phyloP scores from a whole-genome alignment of 2,888 invertebrate species.

The Dolichomitus sp. region DNA sequence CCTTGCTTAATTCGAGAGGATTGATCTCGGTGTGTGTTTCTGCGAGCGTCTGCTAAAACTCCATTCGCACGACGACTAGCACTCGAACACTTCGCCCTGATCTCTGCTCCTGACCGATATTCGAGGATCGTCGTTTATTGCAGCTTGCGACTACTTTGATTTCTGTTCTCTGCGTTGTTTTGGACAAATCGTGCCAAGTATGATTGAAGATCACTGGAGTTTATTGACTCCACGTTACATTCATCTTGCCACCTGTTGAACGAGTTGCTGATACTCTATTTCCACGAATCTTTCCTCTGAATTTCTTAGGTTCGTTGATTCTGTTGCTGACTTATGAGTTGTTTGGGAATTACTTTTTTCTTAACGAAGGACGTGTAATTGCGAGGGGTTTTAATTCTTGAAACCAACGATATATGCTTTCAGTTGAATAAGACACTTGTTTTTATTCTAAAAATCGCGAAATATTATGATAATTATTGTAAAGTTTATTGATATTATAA shows the following conservation, averaged over 20 bases:
- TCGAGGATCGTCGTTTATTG: conserved; percentile 34
- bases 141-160: conserved; percentile 4
- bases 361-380: not conserved
- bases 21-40: conserved; percentile 26
- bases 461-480: not conserved
- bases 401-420: not conserved
- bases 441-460: not conserved
- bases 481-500: too few species aligned
- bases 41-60: conserved; percentile 27
- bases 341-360: not conserved
- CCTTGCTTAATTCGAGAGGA: conserved; percentile 37
- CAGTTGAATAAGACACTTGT: not conserved
- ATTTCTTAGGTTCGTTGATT: not conserved
- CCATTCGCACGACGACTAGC: conserved; percentile 13
- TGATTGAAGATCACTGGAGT: conserved; percentile 46
- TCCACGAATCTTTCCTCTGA: not conserved
- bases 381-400: not conserved
- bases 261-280: conserved; percentile 2
- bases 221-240: conserved; percentile 50
- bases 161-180: conserved; percentile 8
- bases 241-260: conserved; percentile 26
- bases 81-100: not conserved
- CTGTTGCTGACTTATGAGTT: not conserved
- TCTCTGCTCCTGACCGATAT: conserved; percentile 33
- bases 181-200: conserved; percentile 44